Percentiles rank a stretch among this genome's conserved stretches.
Conservation (phyloP, 2,888 invertebrate species). For the Synanthedon formicaeformis region DNA sequence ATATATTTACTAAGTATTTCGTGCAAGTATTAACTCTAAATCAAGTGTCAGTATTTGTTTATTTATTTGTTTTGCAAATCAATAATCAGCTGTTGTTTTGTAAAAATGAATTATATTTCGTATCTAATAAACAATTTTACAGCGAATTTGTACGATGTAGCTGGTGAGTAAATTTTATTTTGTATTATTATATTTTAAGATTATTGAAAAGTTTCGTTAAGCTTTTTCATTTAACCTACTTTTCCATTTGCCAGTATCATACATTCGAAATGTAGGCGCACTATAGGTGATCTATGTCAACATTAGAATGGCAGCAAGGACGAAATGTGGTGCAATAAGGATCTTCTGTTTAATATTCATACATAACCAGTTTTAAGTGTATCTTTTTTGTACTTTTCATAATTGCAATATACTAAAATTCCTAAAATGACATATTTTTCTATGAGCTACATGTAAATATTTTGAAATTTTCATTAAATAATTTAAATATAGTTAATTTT, state of each 20-base stretch:
- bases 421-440: too few relatives aligned
- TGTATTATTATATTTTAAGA: not conserved
- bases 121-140: constrained; percentile 51
- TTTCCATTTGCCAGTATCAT: not conserved
- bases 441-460: too few relatives aligned
- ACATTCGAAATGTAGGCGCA: not conserved
- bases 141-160: constrained; percentile 50
- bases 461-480: too few relatives aligned
- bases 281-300: not conserved
- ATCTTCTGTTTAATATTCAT: not conserved
- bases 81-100: constrained; percentile 16
- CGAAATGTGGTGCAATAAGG: too few relatives aligned
- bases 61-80: constrained; percentile 8
- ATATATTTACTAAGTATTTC: not conserved
- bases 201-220: not conserved
- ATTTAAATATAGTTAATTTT: too few relatives aligned
- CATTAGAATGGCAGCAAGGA: not conserved
- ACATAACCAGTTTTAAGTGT: not conserved
- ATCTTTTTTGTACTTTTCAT: too few relatives aligned
- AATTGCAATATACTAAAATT: too few relatives aligned
- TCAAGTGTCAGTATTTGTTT: constrained; percentile 3
- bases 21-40: constrained; percentile 1
- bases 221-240: not conserved
- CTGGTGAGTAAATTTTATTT: constrained; percentile 38
- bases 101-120: constrained; percentile 45